Percentiles rank a stretch among this genome's conserved stretches.
Conservation (phyloP, 1,140 invertebrate species). For the Triops cancriformis region DNA sequence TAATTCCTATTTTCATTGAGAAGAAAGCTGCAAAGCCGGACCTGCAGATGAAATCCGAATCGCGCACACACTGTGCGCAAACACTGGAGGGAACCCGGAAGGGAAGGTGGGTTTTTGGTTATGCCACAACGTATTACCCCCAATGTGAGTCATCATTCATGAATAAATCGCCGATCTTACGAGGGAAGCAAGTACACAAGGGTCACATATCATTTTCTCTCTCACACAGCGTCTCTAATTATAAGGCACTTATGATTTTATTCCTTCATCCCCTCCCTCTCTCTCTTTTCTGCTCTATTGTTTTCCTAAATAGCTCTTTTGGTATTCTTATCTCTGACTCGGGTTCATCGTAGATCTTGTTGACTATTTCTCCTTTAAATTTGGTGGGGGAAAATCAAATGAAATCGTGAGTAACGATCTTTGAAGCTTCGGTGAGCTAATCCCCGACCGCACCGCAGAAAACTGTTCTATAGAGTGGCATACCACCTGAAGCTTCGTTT, state of each 20-base stretch:
- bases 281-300: not conserved
- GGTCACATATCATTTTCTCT: constrained; percentile 5
- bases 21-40: constrained; percentile 1
- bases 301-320: not conserved
- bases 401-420: constrained; percentile 13
- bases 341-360: not conserved
- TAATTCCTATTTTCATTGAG: not conserved
- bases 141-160: not conserved
- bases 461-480: constrained; percentile 5
- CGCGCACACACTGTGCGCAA: not conserved
- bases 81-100: constrained; percentile 3
- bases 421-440: constrained; percentile 5
- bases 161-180: constrained; percentile 7
- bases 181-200: not conserved
- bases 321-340: not conserved
- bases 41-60: not conserved
- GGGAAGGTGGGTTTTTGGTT: not conserved
- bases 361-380: not conserved
- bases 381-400: not conserved
- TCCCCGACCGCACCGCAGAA: not conserved
- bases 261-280: not conserved
- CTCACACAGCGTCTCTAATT: not conserved
- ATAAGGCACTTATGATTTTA: not conserved
- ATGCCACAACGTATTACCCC: not conserved
- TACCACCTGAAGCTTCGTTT: constrained; percentile 10